These are phyloP conservation scores for Ceramica pisi DNA, from an alignment of 2,888 invertebrate genomes.

Conservation along the genomic window DNA sequence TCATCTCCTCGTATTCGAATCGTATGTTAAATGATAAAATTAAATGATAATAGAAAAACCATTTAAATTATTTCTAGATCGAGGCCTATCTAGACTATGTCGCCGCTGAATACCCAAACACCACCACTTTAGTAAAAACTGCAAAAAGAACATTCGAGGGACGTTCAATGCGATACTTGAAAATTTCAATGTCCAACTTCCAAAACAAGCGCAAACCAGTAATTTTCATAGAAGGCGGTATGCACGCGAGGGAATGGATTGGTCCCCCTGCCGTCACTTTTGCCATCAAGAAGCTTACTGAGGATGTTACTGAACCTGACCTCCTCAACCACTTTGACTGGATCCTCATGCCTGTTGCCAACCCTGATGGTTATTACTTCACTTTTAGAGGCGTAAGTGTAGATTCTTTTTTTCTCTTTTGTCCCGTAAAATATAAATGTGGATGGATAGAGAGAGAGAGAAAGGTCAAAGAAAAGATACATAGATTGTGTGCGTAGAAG, in stretches of 20 bases:
- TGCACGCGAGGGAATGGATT: slow-evolving; percentile 94
- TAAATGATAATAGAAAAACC: no score
- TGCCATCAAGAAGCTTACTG: slow-evolving; percentile 92
- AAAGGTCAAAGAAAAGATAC: no score
- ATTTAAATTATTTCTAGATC: slow-evolving; percentile 56
- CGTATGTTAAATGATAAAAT: background rate
- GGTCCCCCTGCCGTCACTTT: slow-evolving; percentile 92
- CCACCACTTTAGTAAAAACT: slow-evolving; percentile 85
- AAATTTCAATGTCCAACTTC: slow-evolving; percentile 90
- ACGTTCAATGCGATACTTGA: slow-evolving; percentile 89
- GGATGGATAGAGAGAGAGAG: no score
- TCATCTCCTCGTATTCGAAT: background rate
- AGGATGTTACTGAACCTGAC: slow-evolving; percentile 88
- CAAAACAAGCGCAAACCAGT: slow-evolving; percentile 86
- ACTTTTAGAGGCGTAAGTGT: slow-evolving; percentile 85
- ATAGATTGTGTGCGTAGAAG: no score
- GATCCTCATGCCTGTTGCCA: slow-evolving; percentile 92
- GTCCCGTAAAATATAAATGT: no score
- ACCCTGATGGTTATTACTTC: slow-evolving; percentile 94
- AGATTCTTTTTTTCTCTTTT: background rate
- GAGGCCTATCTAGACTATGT: slow-evolving; percentile 83
- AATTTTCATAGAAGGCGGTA: slow-evolving; percentile 91
- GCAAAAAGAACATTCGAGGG: slow-evolving; percentile 89
- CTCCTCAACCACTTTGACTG: slow-evolving; percentile 92
- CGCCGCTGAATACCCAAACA: slow-evolving; percentile 82